Percentiles rank a stretch among this genome's conserved stretches.
These are phyloP conservation scores for Drosophila limbata DNA, from an alignment of 2,888 invertebrate genomes.

Conservation along the genomic window DNA sequence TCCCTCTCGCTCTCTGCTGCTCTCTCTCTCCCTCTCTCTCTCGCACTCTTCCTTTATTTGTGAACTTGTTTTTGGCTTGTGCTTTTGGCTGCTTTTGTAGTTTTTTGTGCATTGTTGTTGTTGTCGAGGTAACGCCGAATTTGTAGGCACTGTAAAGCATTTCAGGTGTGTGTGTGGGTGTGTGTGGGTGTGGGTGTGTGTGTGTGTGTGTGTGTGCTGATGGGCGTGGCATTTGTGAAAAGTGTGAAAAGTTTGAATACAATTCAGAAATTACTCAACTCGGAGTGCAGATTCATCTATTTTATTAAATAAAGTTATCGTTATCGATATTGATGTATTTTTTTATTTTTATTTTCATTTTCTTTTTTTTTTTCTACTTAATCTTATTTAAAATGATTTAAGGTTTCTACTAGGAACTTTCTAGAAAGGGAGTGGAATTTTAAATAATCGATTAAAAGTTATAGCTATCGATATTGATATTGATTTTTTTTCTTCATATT, in stretches of 20 bases:
- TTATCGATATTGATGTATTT: no score
- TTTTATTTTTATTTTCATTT: no score
- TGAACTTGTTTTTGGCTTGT: background rate
- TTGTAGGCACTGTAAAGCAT: conserved; percentile 22
- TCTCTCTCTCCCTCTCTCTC: background rate
- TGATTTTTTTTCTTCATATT: no score
- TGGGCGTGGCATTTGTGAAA: conserved; percentile 27
- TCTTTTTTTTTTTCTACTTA: no score
- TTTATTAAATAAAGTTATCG: no score
- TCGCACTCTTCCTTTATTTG: background rate
- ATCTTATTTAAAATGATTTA: no score
- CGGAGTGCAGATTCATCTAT: background rate
- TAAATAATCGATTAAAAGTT: no score
- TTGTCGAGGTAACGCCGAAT: conserved; percentile 29
- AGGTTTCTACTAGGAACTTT: no score
- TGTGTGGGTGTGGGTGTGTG: conserved; percentile 5
- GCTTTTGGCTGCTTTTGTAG: conserved; percentile 22
- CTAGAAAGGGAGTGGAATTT: no score
- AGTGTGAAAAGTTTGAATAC: conserved; percentile 7
- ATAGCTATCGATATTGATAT: no score
- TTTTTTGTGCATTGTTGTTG: conserved; percentile 13
- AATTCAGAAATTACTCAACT: background rate
- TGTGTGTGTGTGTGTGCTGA: conserved; percentile 10
- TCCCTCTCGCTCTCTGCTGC: background rate
- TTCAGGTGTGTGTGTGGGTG: conserved; percentile 3